phyloP scores from a whole-genome alignment of 2,113 vertebrate species.

The Pagrus major region DNA sequence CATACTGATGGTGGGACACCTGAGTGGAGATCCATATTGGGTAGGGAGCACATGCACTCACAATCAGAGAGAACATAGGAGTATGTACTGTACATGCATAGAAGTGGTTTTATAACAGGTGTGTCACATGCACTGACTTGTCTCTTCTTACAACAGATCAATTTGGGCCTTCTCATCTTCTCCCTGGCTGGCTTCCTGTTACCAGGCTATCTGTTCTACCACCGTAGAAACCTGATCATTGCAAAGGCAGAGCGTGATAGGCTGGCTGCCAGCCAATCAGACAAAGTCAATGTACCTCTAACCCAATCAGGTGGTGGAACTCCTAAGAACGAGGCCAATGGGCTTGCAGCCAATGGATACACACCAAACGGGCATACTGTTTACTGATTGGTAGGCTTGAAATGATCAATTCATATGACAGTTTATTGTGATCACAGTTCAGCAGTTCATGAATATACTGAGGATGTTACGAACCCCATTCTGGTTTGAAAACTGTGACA shows the following conservation, averaged over 20 bases:
- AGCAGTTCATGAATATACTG: not conserved
- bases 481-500: not conserved
- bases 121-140: conserved; percentile 2
- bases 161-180: conserved; percentile 84
- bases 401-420: not conserved
- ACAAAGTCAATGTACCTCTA: conserved; percentile 41
- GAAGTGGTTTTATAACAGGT: not conserved
- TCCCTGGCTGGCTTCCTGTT: conserved; percentile 88
- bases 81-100: not conserved
- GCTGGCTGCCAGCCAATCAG: conserved; percentile 22
- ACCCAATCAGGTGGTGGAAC: conserved; percentile 27
- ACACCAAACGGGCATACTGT: conserved; percentile 7
- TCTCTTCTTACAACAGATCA: conserved; percentile 77
- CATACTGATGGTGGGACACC: conserved; percentile 85
- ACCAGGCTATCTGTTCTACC: conserved; percentile 87
- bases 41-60: conserved; percentile 73
- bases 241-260: conserved; percentile 47
- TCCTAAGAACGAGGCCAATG: conserved; percentile 46
- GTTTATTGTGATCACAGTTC: not conserved
- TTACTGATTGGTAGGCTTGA: conserved; percentile 13
- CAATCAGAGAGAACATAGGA: not conserved
- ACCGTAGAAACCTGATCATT: conserved; percentile 73
- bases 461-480: not conserved
- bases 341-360: conserved; percentile 36
- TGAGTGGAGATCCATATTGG: conserved; percentile 89